A percentile compares a stretch with the other conserved stretches of the same genome.
phyloP scores from a whole-genome alignment of 2,113 vertebrate species.

The Engystomops pustulosus region DNA sequence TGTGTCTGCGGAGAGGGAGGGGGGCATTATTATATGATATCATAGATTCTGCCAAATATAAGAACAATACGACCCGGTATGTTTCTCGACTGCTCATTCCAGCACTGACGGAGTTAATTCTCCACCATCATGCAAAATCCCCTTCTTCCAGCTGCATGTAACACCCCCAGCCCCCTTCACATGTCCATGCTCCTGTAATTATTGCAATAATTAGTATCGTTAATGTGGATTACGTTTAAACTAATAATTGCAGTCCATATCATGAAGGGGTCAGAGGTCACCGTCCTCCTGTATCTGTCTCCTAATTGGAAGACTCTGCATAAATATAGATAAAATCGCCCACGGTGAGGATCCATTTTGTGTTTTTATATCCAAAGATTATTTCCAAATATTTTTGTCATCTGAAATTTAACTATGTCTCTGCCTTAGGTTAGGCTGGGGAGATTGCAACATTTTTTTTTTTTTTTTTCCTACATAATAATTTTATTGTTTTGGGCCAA shows the following conservation, averaged over 20 bases:
- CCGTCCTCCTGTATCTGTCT: background rate
- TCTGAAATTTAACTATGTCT: background rate
- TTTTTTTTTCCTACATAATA: too few relatives aligned
- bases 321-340: constrained; percentile 20
- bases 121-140: background rate
- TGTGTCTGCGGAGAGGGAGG: too few relatives aligned
- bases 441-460: too few relatives aligned
- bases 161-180: background rate
- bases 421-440: too few relatives aligned
- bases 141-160: background rate
- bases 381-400: background rate
- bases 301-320: constrained; percentile 23
- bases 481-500: too few relatives aligned
- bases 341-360: background rate
- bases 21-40: too few relatives aligned
- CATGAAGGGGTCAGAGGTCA: constrained; percentile 21
- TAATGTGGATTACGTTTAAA: constrained; percentile 33
- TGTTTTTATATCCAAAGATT: background rate
- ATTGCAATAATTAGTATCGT: constrained; percentile 38
- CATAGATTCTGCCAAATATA: too few relatives aligned
- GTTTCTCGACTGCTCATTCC: background rate
- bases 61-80: too few relatives aligned
- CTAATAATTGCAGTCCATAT: constrained; percentile 17
- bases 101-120: background rate
- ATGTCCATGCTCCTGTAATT: constrained; percentile 3